Evolutionary conservation across 2,113 vertebrate species (phyloP).

Genomic region (Calidris pugnax): DNA sequence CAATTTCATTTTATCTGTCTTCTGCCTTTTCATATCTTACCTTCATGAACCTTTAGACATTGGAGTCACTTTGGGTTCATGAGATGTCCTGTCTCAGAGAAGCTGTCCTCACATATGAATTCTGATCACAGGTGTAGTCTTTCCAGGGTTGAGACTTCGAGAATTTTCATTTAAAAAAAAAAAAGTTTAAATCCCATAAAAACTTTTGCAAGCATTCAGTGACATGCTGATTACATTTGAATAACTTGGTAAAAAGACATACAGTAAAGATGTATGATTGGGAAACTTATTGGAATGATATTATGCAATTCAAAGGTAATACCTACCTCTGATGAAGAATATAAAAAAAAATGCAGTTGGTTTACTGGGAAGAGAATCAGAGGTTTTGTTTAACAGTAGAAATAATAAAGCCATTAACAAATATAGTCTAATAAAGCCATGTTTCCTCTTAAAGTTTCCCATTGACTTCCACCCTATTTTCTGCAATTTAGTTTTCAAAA

Average conservation of each 20-base stretch:
- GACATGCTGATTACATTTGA: background rate
- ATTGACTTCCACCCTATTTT: background rate
- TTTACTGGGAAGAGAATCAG: background rate
- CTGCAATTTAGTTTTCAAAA: background rate
- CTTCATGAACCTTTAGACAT: background rate
- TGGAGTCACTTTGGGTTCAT: background rate
- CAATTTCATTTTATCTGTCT: background rate
- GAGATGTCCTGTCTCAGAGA: background rate
- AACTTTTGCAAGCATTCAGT: background rate
- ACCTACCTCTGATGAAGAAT: background rate
- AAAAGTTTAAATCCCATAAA: background rate
- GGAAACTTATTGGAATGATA: background rate
- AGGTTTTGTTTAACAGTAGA: background rate
- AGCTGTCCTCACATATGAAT: background rate
- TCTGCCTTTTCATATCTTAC: background rate
- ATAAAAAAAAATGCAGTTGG: background rate
- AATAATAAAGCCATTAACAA: background rate
- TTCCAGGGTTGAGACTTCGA: background rate
- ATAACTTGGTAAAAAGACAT: background rate
- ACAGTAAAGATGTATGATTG: background rate
- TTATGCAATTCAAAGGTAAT: background rate
- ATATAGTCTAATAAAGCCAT: background rate
- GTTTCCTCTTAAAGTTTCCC: background rate
- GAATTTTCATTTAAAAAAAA: background rate
- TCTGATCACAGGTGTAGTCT: background rate